Evolutionary conservation across 1,140 invertebrate species (phyloP), one percentile per base, ranked within the genome.

Genomic region (Ptiloglossa arizonensis): DNA sequence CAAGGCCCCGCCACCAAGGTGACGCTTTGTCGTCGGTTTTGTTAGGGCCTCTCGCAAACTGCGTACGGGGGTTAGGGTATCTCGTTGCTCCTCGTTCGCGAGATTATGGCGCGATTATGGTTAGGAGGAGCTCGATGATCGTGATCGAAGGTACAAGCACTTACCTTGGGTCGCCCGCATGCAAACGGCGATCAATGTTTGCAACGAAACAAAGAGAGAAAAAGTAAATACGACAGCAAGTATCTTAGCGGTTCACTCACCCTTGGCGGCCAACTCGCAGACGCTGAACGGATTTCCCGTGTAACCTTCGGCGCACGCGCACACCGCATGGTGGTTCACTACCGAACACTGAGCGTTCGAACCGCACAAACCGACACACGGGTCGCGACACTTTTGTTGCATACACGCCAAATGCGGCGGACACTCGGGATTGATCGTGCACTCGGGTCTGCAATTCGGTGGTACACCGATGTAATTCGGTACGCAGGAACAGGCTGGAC

Each of bases 381-480:
- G 93, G 82, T 94, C 93, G 19, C 89, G 89, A 81, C 93, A 94
- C 59, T 93, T 92, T 71, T 93, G 91, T 72, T 92, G 91, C 86
- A 94, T 88, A 79, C 93, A 93, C n/a, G 94, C 93, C 15, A 93
- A 86, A 64, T 93, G 88, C 62, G 92, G 89, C 48, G 93, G 88
- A 88, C 94, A 95, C 77, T 95, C 94, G 3, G 93, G 92, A 87
- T 93, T 94, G 41, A 94, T 93, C 0, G 93, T 93, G 89, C 93
- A 94, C 88, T 95, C 93, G 8, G 94, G 94, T 66, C 94, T 87
- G 57, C 94, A 95, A 75, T 93, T 94, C 3, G 94, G 94, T 17
- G 94, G 94, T 15, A 89, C 87, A 69, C 94, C 94, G 22, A 94
- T 91, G 82, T 95, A 95, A 84, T 93, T 94, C 27, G 91, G 89